Base-by-base conservation (phyloP, 2,888 invertebrate genomes). In the Strigamia crassipes region DNA sequence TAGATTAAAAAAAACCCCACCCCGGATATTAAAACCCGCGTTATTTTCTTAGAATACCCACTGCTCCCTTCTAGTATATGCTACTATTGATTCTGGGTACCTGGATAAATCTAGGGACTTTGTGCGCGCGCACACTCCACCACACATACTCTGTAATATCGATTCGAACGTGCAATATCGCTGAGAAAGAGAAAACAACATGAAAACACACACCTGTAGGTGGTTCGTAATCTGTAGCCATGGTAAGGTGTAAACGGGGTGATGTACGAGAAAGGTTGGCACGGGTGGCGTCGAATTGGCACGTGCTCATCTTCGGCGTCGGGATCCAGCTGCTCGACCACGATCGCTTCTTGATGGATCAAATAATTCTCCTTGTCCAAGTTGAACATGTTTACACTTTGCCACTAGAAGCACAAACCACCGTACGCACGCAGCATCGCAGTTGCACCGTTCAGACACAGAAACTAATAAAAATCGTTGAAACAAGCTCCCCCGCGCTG, bases 321-420 rank as follows among this genome's bases (percentile, higher is more conserved):
- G 6, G 34, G 21, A 66, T 66, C 81, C 15, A 81, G 80, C 13
- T 56, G 34, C 13, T 83, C 66, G 27, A 83, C 83, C 38, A 82
- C 13, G 12, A 83, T 82, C 3, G 83, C 83, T 46, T 83, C 83
- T 79, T 83, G 83, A 79, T 83, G 80, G 31, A 83, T 80, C 79
- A 83, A 61, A 27, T 78, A 83, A 81, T 81, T 83, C 46, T 83
- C 83, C 56, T 80, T 82, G 56, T 83, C 83, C 18, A 82, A 23
- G 38, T 61, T 82, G 61, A 83, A 83, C 83, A 83, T 83, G 61
- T 38, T 82, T 42, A 46, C 78, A 38, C 34, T 31, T 56, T 56
- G 56, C 56, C 56, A 56, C 56, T 56, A 21, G 4, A 31, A 73
- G 31, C 31, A 61, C 23, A 23, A 61, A 61, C 18, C 23, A 61